These are phyloP conservation scores for Gadopsis bispinosus DNA, from an alignment of 2,797 vertebrate genomes.

Conservation along the genomic window DNA sequence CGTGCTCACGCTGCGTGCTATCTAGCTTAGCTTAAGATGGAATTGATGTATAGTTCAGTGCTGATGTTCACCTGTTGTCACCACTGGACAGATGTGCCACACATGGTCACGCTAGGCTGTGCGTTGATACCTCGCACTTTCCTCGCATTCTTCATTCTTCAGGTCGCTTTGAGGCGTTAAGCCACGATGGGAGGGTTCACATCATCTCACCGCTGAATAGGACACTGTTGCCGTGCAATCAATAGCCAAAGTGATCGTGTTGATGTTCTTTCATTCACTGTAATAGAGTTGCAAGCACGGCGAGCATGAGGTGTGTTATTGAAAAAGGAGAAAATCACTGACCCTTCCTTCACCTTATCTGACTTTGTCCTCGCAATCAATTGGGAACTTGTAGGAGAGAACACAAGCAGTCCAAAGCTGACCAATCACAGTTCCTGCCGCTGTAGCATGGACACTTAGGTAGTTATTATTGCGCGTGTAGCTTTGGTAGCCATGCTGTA, in stretches of 20 bases:
- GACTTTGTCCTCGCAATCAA: neutral
- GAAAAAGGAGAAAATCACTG: conserved; percentile 9
- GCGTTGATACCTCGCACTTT: neutral
- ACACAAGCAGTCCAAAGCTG: too few species aligned
- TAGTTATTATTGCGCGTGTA: neutral
- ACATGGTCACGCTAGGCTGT: neutral
- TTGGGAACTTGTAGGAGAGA: neutral
- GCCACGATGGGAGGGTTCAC: neutral
- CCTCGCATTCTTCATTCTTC: neutral
- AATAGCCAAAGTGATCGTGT: conserved; percentile 17
- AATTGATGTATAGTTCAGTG: neutral
- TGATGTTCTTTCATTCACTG: conserved; percentile 7
- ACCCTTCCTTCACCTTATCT: neutral
- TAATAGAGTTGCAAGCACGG: neutral
- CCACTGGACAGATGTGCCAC: conserved; percentile 4
- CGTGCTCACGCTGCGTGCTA: conserved; percentile 1
- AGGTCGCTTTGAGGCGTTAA: conserved; percentile 6
- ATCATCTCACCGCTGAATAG: neutral
- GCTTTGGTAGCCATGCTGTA: neutral
- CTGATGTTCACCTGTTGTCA: conserved; percentile 15
- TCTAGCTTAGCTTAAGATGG: neutral
- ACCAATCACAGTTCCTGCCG: neutral
- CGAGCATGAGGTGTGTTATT: conserved; percentile 1
- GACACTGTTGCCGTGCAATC: neutral
- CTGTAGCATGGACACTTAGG: neutral